Conservation (phyloP, 2,797 vertebrate species). For the Chanos chanos region DNA sequence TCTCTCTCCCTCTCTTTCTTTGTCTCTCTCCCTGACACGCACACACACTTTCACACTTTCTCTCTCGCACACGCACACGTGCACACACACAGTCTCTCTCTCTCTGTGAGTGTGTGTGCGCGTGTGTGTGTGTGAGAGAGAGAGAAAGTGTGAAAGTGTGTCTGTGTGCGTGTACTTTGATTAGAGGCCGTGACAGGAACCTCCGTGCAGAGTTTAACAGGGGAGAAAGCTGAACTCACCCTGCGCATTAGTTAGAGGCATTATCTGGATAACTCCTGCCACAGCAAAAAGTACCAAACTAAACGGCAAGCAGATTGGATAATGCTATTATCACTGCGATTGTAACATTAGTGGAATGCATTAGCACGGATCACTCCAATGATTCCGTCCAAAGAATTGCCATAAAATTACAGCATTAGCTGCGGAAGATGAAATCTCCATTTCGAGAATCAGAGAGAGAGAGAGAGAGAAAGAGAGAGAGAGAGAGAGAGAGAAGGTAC, state of each 20-base stretch:
- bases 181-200: conserved; percentile 55
- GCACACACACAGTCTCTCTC: neutral
- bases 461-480: conserved; percentile 28
- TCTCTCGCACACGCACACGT: no score
- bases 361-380: conserved; percentile 74
- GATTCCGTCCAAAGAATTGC: conserved; percentile 65
- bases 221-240: conserved; percentile 53
- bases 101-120: conserved; percentile 1
- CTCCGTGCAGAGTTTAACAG: conserved; percentile 47
- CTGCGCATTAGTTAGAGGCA: conserved; percentile 73
- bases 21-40: no score
- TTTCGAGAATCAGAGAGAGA: conserved; percentile 49
- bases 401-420: conserved; percentile 70
- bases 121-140: conserved; percentile 8
- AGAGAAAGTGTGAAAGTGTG: no score
- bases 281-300: conserved; percentile 63
- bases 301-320: conserved; percentile 72
- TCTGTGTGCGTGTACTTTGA: conserved; percentile 45
- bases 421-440: conserved; percentile 69
- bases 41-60: no score
- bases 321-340: conserved; percentile 72
- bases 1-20: no score
- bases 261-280: conserved; percentile 68
- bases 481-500: conserved; percentile 46
- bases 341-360: conserved; percentile 71